Evolutionary conservation across 1,140 invertebrate species (phyloP).

Genomic region (Orius laevigatus): DNA sequence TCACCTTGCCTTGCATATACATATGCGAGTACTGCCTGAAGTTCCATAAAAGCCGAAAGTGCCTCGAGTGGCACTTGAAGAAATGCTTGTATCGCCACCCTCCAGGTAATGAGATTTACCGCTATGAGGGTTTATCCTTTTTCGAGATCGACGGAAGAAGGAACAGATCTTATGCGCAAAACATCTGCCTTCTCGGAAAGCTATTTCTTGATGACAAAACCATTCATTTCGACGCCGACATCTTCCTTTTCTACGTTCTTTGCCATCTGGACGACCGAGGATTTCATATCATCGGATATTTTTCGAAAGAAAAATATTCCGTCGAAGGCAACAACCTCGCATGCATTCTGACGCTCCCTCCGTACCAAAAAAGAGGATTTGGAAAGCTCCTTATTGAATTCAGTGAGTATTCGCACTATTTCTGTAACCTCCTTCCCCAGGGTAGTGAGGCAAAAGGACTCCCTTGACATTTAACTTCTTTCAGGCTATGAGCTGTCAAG

Average conservation of each 20-base stretch:
- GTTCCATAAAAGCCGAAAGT: constrained; percentile 90
- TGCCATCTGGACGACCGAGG: constrained; percentile 79
- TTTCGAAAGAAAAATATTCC: constrained; percentile 99
- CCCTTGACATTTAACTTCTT: too few species aligned
- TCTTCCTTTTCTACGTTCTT: constrained; percentile 98
- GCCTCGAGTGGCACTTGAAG: constrained; percentile 77
- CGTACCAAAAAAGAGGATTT: constrained; percentile 96
- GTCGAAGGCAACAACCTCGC: constrained; percentile 99
- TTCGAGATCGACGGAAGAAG: constrained; percentile 99
- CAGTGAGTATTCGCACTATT: too few species aligned
- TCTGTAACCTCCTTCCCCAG: too few species aligned
- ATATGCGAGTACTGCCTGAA: constrained; percentile 99
- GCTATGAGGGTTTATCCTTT: constrained; percentile 89
- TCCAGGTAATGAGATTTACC: constrained; percentile 94
- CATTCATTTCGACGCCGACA: constrained; percentile 97
- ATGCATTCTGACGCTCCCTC: constrained; percentile 95
- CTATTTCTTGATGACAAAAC: constrained; percentile 98
- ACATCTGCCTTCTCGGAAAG: constrained; percentile 93
- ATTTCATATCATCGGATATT: constrained; percentile 97
- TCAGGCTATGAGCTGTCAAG: constrained; percentile 92
- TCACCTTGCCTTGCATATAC: constrained; percentile 78
- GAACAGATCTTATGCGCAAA: constrained; percentile 98
- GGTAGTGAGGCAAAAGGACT: too few species aligned
- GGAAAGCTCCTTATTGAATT: constrained; percentile 98
- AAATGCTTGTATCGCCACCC: constrained; percentile 94